Evolutionary conservation across 1,140 invertebrate species (phyloP), one percentile per base, ranked within the genome.

Genomic region (Drosophila melanica): DNA sequence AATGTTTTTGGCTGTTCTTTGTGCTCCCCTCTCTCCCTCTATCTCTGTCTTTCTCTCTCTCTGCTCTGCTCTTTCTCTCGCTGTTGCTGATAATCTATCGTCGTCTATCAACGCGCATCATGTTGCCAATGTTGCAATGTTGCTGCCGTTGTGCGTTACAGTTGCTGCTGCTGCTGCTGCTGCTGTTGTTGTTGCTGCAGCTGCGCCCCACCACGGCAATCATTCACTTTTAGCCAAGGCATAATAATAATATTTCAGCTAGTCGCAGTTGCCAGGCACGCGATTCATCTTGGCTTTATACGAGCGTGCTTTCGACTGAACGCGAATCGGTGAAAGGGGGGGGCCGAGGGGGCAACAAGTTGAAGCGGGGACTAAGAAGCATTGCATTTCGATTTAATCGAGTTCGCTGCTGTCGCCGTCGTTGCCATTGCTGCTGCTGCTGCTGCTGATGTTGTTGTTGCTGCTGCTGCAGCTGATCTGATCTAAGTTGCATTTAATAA

Each of bases 181-280:
- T 57, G 62, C n/a, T 48, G 45, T 9, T 42, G 62, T 30, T 60
- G 60, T 11, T 66, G 48, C 51, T 80, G 81, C 67, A 82, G 75
- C 78, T 78, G 82, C 78, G 35, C 69, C 54, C 62, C 69, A 72
- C 37, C 74, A 73, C 58, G 81, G 82, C 82, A 82, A 87, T 86
- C 82, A 89, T 87, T 87, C 82, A 87, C 82, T 87, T 87, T 87
- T 89, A 89, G 79, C 84, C 79, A 79, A 79, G 82, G 79, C 79
- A 89, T 87, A 87, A 87, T 87, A 87, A 87, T 86, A 87, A 87
- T 87, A 87, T 87, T 87, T 87, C 84, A 87, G 81, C 82, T 89
- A 82, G 82, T 87, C 84, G 79, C 79, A 78, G 81, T 87, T 75
- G 76, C 79, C 73, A 77, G 84, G 84, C 84, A 87, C 84, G 84